phyloP scores from a whole-genome alignment of 2,113 vertebrate genomes.

The Dissostichus mawsoni region DNA sequence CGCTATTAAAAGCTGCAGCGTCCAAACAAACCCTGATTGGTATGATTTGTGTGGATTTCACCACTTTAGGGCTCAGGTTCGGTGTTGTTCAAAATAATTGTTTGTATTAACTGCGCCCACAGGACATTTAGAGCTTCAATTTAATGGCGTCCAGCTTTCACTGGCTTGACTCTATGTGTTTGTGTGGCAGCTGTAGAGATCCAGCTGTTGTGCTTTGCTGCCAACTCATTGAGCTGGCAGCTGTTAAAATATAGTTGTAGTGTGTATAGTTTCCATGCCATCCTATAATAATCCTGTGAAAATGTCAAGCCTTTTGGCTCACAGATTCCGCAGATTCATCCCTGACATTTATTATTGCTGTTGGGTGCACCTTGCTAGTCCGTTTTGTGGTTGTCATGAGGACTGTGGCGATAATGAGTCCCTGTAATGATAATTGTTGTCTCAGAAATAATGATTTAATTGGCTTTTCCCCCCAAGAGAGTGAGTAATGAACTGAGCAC shows the following conservation, averaged over 20 bases:
- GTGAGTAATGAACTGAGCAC: slow-evolving; percentile 40
- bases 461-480: slow-evolving; percentile 15
- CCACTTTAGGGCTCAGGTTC: slow-evolving; percentile 3
- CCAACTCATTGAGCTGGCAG: slow-evolving; percentile 68
- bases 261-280: slow-evolving; percentile 35
- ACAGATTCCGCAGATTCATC: slow-evolving; percentile 29
- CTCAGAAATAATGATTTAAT: slow-evolving; percentile 54
- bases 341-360: slow-evolving; percentile 26
- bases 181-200: slow-evolving; percentile 55
- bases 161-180: slow-evolving; percentile 25
- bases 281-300: slow-evolving; percentile 40
- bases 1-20: slow-evolving; percentile 26
- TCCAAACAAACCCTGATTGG: slow-evolving; percentile 27
- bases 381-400: slow-evolving; percentile 9
- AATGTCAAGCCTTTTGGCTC: slow-evolving; percentile 16
- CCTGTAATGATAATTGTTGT: slow-evolving; percentile 41
- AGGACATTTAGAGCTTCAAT: slow-evolving; percentile 47
- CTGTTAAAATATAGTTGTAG: slow-evolving; percentile 66
- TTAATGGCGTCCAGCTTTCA: slow-evolving; percentile 49
- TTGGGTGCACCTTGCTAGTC: slow-evolving; percentile 19
- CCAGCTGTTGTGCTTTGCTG: slow-evolving; percentile 73
- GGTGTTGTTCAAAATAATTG: slow-evolving; percentile 15
- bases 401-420: slow-evolving; percentile 11
- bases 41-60: slow-evolving; percentile 41
- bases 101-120: slow-evolving; percentile 5